Conservation (phyloP, 2,797 vertebrate genomes). For the Malurus splendens region DNA sequence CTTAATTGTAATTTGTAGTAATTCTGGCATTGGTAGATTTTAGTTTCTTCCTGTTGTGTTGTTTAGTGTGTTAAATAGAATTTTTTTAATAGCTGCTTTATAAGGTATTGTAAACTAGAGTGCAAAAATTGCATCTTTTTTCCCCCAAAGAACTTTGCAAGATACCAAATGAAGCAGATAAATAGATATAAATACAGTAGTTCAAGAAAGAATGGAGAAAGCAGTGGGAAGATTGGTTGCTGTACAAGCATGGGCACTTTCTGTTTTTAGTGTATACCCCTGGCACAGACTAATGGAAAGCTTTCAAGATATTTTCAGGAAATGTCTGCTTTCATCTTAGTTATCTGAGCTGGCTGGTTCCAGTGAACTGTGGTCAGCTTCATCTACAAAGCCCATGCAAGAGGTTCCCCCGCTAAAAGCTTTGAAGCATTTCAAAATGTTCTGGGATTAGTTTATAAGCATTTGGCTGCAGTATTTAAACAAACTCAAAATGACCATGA, state of each 20-base stretch:
- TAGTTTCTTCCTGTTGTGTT: background rate
- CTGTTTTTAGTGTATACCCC: constrained; percentile 77
- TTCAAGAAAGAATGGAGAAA: constrained; percentile 18
- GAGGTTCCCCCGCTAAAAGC: constrained; percentile 72
- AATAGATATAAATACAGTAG: constrained; percentile 73
- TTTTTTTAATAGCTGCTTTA: background rate
- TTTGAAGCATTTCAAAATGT: constrained; percentile 69
- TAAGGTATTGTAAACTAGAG: constrained; percentile 42
- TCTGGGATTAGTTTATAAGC: constrained; percentile 72
- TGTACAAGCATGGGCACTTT: constrained; percentile 55
- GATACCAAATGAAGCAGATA: constrained; percentile 69
- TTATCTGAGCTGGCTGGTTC: constrained; percentile 77
- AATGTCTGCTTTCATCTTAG: constrained; percentile 83
- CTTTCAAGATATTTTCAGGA: constrained; percentile 85
- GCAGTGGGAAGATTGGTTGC: background rate
- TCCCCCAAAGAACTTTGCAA: constrained; percentile 57
- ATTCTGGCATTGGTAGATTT: background rate
- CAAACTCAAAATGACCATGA: constrained; percentile 70
- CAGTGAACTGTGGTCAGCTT: constrained; percentile 77
- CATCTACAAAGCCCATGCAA: constrained; percentile 59
- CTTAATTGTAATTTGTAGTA: background rate
- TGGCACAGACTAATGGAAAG: constrained; percentile 91
- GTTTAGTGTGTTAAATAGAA: background rate
- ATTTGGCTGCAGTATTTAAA: constrained; percentile 75
- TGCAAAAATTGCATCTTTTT: constrained; percentile 48